A percentile compares a stretch with the other conserved stretches of the same genome.
Evolutionary conservation across 2,888 invertebrate species (phyloP).

Genomic region (Baccha elongata): DNA sequence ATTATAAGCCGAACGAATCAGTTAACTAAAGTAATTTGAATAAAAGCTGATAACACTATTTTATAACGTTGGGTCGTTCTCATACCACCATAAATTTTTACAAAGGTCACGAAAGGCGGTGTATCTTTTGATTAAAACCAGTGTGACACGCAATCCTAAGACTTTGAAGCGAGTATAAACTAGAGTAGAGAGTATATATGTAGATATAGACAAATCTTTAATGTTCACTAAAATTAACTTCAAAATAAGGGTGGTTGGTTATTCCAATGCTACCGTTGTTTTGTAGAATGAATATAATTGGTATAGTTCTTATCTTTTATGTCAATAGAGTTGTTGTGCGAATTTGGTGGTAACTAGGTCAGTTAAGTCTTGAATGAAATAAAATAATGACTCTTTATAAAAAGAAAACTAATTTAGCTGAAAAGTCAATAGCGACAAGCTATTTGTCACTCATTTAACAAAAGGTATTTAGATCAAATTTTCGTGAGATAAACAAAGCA

Average conservation of each 20-base stretch:
- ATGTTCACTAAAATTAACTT: conserved; percentile 9
- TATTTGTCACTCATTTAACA: not conserved
- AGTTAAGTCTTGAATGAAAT: conserved; percentile 24
- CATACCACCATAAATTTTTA: conserved; percentile 31
- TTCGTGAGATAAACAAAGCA: conserved; percentile 1
- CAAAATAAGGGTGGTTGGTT: not conserved
- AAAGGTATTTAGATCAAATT: conserved; percentile 42
- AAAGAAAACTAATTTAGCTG: no score
- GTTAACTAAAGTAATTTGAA: conserved; percentile 48
- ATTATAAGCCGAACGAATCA: conserved; percentile 50
- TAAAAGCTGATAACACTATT: conserved; percentile 38
- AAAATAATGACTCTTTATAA: conserved; percentile 52
- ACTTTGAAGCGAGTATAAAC: no score
- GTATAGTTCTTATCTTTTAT: not conserved
- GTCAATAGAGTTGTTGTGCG: conserved; percentile 27
- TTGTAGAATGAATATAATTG: not conserved
- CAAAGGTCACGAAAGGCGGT: conserved; percentile 50
- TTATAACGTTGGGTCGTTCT: not conserved
- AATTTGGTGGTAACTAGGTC: conserved; percentile 26
- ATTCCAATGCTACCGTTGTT: not conserved
- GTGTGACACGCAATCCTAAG: conserved; percentile 27
- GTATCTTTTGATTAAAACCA: conserved; percentile 42
- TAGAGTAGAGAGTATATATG: not conserved
- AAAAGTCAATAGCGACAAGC: not conserved
- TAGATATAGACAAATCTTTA: not conserved